Evolutionary conservation across 1,140 invertebrate genomes (phyloP), one percentile per base, ranked within the genome.

Genomic region (Sitobion miscanthi): DNA sequence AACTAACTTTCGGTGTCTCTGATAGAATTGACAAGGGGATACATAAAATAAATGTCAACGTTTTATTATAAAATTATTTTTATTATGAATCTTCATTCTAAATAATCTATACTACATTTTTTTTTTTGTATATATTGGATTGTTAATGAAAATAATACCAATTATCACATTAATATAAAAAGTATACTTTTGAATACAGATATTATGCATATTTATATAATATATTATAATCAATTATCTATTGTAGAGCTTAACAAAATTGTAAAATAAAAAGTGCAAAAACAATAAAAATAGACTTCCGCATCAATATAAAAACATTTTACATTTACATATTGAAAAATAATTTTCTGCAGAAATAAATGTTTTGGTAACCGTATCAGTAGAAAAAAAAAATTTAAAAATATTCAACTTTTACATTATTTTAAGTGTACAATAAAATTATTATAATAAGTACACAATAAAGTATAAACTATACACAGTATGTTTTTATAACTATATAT

Each of bases 201-300:
- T 38, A 35, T 83, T 52, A 52, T 82, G 14, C 14, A 77, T 77
- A 77, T 77, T 77, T 83, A 92, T 69, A 91, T n/a, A 69, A 69
- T 82, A 77, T 47, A 77, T 35, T 47, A 82, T 38, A 91, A 38
- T 52, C 35, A 54, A 92, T 92, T 85, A 23, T 92, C n/a, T 83
- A 85, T 92, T 85, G 91, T 52, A 92, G 91, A 90, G 77, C 69
- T 92, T 92, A 92, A 92, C 91, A 92, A 85, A 83, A 92, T 54
- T 92, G 91, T 92, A 92, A 92, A 92, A 92, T 85, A 92, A 92
- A 92, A 92, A 92, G 47, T 92, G 91, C 82, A 83, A 83, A 91
- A 92, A 92, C 82, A 92, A 92, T 90, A 90, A 93, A 86, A 54
- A 92, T 93, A 93, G 45, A 93, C 30, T 45, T 93, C 23, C 69